phyloP scores from a whole-genome alignment of 2,113 vertebrate species.

The Oncorhynchus nerka region DNA sequence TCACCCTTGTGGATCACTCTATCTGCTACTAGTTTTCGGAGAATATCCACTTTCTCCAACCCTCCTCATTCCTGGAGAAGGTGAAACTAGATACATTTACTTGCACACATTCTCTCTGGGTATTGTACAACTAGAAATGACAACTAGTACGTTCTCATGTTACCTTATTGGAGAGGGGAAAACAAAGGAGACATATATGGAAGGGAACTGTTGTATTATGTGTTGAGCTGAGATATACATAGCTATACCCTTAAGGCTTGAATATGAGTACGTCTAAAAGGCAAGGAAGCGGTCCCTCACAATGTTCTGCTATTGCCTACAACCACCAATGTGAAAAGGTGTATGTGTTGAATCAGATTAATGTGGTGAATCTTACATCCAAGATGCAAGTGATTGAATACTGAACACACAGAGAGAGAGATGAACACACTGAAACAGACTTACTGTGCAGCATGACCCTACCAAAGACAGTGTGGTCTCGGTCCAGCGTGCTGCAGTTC shows the following conservation, averaged over 20 bases:
- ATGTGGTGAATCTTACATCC: too few relatives aligned
- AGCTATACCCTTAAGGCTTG: too few relatives aligned
- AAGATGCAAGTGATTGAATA: neutral
- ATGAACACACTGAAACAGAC: conserved; percentile 44
- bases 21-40: conserved; percentile 75
- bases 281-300: too few relatives aligned
- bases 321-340: too few relatives aligned
- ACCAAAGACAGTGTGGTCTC: conserved; percentile 97
- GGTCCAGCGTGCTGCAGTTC: conserved; percentile 97
- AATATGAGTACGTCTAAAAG: too few relatives aligned
- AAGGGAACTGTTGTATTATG: neutral
- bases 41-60: conserved; percentile 69
- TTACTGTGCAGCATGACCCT: conserved; percentile 95
- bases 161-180: neutral
- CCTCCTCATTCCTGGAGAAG: conserved; percentile 50
- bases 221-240: too few relatives aligned
- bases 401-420: neutral
- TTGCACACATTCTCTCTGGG: neutral
- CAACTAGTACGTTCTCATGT: neutral
- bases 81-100: conserved; percentile 24
- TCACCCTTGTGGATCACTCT: conserved; percentile 70
- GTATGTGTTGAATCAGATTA: too few relatives aligned
- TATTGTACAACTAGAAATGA: neutral
- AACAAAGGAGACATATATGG: neutral
- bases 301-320: too few relatives aligned